These are phyloP conservation scores for Theonella swinhoei DNA, from an alignment of 37 sponge, comb jelly and placozoan genomes.

Conservation along the genomic window DNA sequence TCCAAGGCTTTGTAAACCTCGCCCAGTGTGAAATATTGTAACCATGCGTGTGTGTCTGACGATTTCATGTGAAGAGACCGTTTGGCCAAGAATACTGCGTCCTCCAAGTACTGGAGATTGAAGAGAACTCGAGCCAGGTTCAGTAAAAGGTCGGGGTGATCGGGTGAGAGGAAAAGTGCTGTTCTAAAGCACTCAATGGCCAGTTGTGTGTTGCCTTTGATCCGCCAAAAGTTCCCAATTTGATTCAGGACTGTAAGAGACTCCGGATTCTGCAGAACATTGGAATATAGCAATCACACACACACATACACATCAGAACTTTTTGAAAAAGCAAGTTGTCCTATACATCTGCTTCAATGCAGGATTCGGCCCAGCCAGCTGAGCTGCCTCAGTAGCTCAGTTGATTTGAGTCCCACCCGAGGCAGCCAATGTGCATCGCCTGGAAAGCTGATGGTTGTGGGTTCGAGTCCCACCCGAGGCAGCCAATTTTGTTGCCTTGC, in stretches of 20 bases:
- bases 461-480: too few relatives aligned
- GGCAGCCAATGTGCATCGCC: too few relatives aligned
- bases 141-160: conserved; percentile 79
- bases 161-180: conserved; percentile 66
- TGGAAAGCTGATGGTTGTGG: too few relatives aligned
- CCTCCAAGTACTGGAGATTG: conserved; percentile 71
- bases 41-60: conserved; percentile 70
- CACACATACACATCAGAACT: neutral
- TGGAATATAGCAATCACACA: too few relatives aligned
- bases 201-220: conserved; percentile 78
- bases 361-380: too few relatives aligned
- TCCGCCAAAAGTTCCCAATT: conserved; percentile 91
- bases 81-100: conserved; percentile 73
- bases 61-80: conserved; percentile 72
- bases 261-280: conserved; percentile 42
- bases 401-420: too few relatives aligned
- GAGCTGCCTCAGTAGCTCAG: too few relatives aligned
- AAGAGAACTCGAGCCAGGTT: conserved; percentile 86
- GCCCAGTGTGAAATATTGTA: conserved; percentile 88
- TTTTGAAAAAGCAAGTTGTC: too few relatives aligned
- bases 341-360: too few relatives aligned
- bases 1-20: conserved; percentile 78
- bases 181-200: conserved; percentile 90
- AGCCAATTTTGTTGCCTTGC: too few relatives aligned
- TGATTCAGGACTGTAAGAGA: conserved; percentile 72